Evolutionary conservation across 1,140 invertebrate species (phyloP), one percentile per base, ranked within the genome.

Genomic region (Dendrolimus kikuchii): DNA sequence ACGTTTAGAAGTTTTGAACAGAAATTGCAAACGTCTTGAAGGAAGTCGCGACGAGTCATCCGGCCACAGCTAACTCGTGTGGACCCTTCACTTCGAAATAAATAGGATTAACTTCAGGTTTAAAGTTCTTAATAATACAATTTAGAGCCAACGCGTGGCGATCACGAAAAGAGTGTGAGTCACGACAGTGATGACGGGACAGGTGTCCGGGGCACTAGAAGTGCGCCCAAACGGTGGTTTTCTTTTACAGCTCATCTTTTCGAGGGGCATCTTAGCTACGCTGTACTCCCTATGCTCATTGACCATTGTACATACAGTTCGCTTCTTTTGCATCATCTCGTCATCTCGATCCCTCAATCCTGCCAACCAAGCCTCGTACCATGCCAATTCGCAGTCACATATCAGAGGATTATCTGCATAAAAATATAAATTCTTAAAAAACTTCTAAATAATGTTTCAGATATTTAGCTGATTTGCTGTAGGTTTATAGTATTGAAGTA

Each of bases 381-480:
- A 98, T 46, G 91, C 90, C 46, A 98, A 86, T 60, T 96, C 93
- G 73, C 96, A 98, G 62, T 95, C 93, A 74, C 96, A 98, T 43
- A 93, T 88, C 60, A 98, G 79, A 1, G 95, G 95, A 82, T 98
- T 98, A 87, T 96, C 96, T 97, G 77, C 43, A 74, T 6, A 37
- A 10, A 60, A 42, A 49, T 2, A 54, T 5, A n/a, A 46, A 48
- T 47, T n/a, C 7, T 49, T 50, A 7, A 51, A 51, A 40, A 41
- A 9, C 23, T 42, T 38, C 39, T 9, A 60, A 51, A 55, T 53
- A 10, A 55, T 58, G n/a, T 45, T 23, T 55, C 23, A 23, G 23
- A 23, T 23, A 3, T 23, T 23, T 23, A 23, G 23, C 23, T 23
- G 1, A 23, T 23, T 23, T 23, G 1, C 23, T 23, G 1, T 23